Percentiles rank a stretch among this genome's conserved stretches.
These are phyloP conservation scores for Leptinotarsa haldemani DNA, from an alignment of 2,888 invertebrate genomes.

Conservation along the genomic window DNA sequence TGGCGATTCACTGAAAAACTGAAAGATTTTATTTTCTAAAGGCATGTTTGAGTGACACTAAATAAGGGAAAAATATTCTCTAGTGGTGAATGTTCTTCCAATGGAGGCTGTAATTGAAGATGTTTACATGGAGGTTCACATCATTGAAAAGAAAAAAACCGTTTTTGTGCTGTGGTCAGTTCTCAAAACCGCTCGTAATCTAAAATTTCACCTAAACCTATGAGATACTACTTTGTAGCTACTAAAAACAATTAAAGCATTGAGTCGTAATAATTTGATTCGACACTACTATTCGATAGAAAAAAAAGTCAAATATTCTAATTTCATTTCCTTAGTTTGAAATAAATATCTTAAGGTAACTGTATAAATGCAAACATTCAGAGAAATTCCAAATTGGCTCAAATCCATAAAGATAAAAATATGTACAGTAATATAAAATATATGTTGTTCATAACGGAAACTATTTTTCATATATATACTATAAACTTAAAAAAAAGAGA, in stretches of 20 bases:
- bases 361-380: constrained; percentile 57
- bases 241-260: constrained; percentile 57
- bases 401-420: constrained; percentile 39
- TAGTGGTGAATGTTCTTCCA: too few species aligned
- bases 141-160: background rate
- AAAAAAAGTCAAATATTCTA: constrained; percentile 39
- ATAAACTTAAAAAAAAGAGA: constrained; percentile 38
- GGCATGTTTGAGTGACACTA: too few species aligned
- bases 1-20: too few species aligned
- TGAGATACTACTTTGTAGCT: constrained; percentile 56
- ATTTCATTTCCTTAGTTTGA: constrained; percentile 38
- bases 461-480: constrained; percentile 4
- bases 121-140: too few species aligned
- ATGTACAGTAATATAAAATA: constrained; percentile 43
- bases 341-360: constrained; percentile 61
- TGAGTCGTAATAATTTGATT: constrained; percentile 41
- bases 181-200: constrained; percentile 17
- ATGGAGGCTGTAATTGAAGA: too few species aligned
- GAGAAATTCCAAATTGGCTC: constrained; percentile 37
- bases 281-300: constrained; percentile 36
- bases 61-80: too few species aligned
- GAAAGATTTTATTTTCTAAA: too few species aligned
- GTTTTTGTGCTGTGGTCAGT: constrained; percentile 19
- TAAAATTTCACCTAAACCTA: constrained; percentile 38
- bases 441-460: constrained; percentile 36